phyloP scores from a whole-genome alignment of 2,113 vertebrate genomes.

The Tinamus guttatus region DNA sequence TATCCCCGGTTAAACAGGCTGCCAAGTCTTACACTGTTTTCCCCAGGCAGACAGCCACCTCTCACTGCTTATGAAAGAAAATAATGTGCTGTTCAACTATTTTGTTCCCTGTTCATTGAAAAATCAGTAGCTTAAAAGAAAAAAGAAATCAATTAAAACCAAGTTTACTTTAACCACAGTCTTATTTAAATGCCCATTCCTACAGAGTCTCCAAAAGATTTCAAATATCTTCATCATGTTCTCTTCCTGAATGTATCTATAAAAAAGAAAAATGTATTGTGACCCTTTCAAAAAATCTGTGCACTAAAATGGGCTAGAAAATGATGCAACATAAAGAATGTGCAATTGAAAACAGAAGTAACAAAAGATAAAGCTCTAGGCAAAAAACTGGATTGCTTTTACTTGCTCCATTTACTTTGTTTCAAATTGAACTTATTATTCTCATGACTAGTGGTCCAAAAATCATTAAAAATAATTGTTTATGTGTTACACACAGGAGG shows the following conservation, averaged over 20 bases:
- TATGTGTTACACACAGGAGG: background rate
- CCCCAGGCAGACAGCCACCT: background rate
- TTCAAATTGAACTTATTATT: constrained; percentile 25
- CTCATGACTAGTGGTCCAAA: background rate
- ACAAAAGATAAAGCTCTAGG: constrained; percentile 20
- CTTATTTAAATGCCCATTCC: background rate
- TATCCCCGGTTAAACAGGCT: background rate
- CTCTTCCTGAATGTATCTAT: background rate
- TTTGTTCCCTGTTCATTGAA: background rate
- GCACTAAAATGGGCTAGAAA: background rate
- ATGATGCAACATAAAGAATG: background rate
- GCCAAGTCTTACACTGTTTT: background rate
- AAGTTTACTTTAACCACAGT: background rate
- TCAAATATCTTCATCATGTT: background rate
- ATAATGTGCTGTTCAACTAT: background rate
- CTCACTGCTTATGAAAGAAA: background rate
- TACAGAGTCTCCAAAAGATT: background rate
- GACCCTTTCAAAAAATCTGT: background rate
- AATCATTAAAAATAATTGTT: constrained; percentile 21
- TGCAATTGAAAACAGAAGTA: background rate
- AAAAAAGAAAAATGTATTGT: background rate
- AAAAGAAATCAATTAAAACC: background rate
- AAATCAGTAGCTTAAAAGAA: background rate
- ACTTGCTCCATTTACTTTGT: background rate
- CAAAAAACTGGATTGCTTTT: constrained; percentile 6